phyloP scores from a whole-genome alignment of 2,797 vertebrate species.

The Sebastolobus altivelis region DNA sequence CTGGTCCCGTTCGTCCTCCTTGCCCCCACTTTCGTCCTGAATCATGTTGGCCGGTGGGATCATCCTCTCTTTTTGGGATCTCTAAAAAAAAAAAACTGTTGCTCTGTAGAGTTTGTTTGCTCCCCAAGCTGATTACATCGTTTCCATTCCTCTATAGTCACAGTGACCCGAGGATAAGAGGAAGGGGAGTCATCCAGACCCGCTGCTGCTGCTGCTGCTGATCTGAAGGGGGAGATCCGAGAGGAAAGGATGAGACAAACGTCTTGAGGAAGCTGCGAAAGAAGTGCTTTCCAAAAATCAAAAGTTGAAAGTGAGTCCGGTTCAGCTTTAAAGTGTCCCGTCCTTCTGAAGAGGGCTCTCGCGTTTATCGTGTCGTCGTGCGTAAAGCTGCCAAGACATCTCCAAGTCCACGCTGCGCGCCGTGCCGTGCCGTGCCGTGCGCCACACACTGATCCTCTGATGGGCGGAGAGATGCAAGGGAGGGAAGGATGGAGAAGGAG shows the following conservation, averaged over 20 bases:
- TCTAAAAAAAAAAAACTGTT: conserved; percentile 32
- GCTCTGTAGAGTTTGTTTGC: conserved; percentile 44
- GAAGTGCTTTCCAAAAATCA: neutral
- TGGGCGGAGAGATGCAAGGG: conserved; percentile 58
- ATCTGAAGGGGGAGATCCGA: conserved; percentile 8
- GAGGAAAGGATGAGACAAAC: neutral
- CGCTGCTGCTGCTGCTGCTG: conserved; percentile 9
- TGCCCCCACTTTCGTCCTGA: conserved; percentile 81
- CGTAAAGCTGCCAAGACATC: conserved; percentile 71
- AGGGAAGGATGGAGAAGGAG: conserved; percentile 53
- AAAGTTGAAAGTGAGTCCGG: conserved; percentile 21
- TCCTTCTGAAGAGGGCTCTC: conserved; percentile 13
- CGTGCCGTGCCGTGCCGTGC: conserved; percentile 45
- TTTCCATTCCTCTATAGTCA: conserved; percentile 57
- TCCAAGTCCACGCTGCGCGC: conserved; percentile 68
- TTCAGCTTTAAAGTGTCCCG: conserved; percentile 3
- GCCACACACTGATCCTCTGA: conserved; percentile 36
- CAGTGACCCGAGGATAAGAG: conserved; percentile 26
- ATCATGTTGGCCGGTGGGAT: conserved; percentile 84
- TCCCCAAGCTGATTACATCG: conserved; percentile 53
- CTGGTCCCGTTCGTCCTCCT: conserved; percentile 79
- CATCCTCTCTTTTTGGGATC: conserved; percentile 74
- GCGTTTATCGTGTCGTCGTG: conserved; percentile 48
- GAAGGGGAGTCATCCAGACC: conserved; percentile 55
- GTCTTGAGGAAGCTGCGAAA: conserved; percentile 4